phyloP scores from a whole-genome alignment of 1,140 invertebrate genomes.

The Drosophila virilis region DNA sequence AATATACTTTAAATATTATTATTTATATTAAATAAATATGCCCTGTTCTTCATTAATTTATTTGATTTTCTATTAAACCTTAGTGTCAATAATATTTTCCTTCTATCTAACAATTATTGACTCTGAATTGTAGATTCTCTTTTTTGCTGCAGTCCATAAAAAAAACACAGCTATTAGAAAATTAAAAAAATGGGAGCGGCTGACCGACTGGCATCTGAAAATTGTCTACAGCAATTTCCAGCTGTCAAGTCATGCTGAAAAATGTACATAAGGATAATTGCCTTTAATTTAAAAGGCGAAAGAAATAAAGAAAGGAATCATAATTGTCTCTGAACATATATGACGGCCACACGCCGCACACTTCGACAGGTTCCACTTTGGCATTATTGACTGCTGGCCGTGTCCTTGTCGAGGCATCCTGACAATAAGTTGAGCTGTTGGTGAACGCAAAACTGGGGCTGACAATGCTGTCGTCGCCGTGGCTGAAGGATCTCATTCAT shows the following conservation, averaged over 20 bases:
- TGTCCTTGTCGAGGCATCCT: constrained; percentile 23
- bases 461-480: constrained; percentile 61
- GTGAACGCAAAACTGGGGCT: constrained; percentile 39
- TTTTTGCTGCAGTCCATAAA: background rate
- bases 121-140: background rate
- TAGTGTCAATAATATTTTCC: too few relatives aligned
- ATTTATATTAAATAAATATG: background rate
- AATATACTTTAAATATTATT: too few relatives aligned
- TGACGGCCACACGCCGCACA: constrained; percentile 24
- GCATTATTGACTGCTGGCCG: constrained; percentile 43
- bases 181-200: background rate
- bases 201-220: background rate
- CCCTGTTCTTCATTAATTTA: too few relatives aligned
- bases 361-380: constrained; percentile 27
- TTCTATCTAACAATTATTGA: background rate
- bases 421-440: constrained; percentile 32
- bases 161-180: background rate
- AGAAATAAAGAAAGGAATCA: constrained; percentile 49
- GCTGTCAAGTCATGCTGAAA: constrained; percentile 13
- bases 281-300: constrained; percentile 67
- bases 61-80: too few relatives aligned
- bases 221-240: background rate
- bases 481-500: constrained; percentile 29
- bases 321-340: constrained; percentile 51
- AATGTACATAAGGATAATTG: constrained; percentile 72